Evolutionary conservation across 2,113 vertebrate genomes (phyloP), one percentile per base, ranked within the genome.

Genomic region (Lathamus discolor): DNA sequence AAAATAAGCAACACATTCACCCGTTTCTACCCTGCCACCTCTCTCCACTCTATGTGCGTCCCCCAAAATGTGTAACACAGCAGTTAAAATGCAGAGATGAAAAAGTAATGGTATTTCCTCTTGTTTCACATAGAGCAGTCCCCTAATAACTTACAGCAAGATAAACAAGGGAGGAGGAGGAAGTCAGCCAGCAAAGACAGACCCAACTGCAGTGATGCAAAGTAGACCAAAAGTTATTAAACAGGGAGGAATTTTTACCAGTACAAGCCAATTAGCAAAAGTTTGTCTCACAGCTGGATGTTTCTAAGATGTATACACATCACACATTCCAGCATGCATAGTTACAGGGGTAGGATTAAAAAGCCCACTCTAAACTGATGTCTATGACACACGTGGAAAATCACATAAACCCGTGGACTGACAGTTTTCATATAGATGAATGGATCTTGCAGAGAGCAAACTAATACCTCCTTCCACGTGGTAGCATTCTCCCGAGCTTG

Each of bases 71-170:
- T 6, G 0, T 84, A 43, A 70, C 20, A 75, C n/a, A 91, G 52
- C 33, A 73, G 31, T 83, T 94, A 88, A 90, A 93, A 86, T 54
- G 7, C 8, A 84, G 73, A 87, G 41, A 61, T 90, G 29, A 83
- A 83, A 59, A 88, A 84, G 9, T 64, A 19, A 55, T 95, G 80
- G 25, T 22, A 84, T 93, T 94, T 96, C 76, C 64, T 90, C 52
- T 72, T 77, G 46, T 63, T 94, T 95, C 76, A 83, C 74, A 25
- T 81, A 48, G 59, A 93, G 48, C 64, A 77, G 64, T 81, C 59
- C 68, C 80, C 63, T 93, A 91, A 72, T 86, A 86, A 86, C 69
- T 93, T 92, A 91, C 73, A 84, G 86, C 64, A 95, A 92, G 46
- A 67, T 91, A 82, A 86, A 95, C 61, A 94, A 91, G 37, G 80